A percentile compares a stretch with the other conserved stretches of the same genome.
These are phyloP conservation scores for Rhynchotus rufescens DNA, from an alignment of 2,797 vertebrate genomes.

Conservation along the genomic window DNA sequence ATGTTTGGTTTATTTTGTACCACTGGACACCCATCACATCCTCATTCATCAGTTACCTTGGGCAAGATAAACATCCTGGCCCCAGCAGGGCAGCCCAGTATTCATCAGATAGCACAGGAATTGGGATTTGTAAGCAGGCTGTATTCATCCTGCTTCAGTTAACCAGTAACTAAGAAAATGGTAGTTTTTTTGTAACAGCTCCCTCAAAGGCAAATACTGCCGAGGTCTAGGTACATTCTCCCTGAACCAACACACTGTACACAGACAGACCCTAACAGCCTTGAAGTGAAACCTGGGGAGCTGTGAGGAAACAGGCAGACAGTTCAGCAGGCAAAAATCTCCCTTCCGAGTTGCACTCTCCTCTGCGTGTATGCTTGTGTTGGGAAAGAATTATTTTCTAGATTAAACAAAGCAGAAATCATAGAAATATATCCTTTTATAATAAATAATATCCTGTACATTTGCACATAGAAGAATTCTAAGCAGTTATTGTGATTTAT, in stretches of 20 bases:
- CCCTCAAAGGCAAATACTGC: background rate
- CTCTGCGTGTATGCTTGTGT: background rate
- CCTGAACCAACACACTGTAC: background rate
- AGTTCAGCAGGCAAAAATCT: background rate
- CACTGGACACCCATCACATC: background rate
- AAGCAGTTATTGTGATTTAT: background rate
- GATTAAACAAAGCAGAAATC: background rate
- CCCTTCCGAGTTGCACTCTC: background rate
- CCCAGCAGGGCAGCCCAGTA: background rate
- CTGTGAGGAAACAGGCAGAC: background rate
- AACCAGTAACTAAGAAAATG: background rate
- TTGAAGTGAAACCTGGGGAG: background rate
- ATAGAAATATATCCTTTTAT: background rate
- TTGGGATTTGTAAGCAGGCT: background rate
- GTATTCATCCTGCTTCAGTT: background rate
- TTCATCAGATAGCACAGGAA: background rate
- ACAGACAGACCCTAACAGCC: background rate
- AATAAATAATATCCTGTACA: too few relatives aligned
- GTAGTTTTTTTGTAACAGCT: accelerated
- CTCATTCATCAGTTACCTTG: background rate
- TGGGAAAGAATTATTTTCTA: background rate
- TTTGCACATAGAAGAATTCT: background rate
- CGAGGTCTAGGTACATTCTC: background rate
- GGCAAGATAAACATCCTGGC: conserved; percentile 9
- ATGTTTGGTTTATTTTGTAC: background rate